Percentiles rank a stretch among this genome's conserved stretches.
These are phyloP conservation scores for Coluber constrictor DNA, from an alignment of 2,797 vertebrate species.

Conservation along the genomic window DNA sequence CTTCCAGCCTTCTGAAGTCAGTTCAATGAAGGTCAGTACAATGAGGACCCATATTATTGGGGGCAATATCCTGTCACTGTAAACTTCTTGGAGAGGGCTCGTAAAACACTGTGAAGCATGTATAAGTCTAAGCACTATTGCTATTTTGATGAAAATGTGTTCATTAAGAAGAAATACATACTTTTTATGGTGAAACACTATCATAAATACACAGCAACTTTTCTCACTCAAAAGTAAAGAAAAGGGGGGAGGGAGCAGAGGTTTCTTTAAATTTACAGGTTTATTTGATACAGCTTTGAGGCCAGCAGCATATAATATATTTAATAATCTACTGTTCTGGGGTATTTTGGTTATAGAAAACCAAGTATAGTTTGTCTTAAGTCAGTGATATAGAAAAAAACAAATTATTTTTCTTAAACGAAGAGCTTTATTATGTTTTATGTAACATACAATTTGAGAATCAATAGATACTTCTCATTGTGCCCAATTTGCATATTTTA, in stretches of 20 bases:
- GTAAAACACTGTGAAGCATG: too few species aligned
- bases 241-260: background rate
- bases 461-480: conserved; percentile 3
- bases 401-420: background rate
- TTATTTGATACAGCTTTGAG: conserved; percentile 38
- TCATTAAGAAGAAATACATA: background rate
- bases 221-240: conserved; percentile 22
- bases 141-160: background rate
- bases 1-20: too few species aligned
- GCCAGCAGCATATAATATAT: background rate
- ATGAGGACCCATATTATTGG: too few species aligned
- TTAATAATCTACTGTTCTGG: background rate
- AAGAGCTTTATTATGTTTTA: background rate
- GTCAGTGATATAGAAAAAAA: background rate
- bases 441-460: background rate
- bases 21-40: too few species aligned
- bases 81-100: too few species aligned
- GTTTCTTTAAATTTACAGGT: conserved; percentile 28
- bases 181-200: background rate
- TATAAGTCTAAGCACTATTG: too few species aligned
- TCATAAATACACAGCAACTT: background rate
- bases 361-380: conserved; percentile 8
- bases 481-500: conserved; percentile 39
- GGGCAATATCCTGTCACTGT: too few species aligned
- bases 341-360: background rate